Conservation (phyloP, 1,140 invertebrate genomes). For the Drosophila nigromelanica region DNA sequence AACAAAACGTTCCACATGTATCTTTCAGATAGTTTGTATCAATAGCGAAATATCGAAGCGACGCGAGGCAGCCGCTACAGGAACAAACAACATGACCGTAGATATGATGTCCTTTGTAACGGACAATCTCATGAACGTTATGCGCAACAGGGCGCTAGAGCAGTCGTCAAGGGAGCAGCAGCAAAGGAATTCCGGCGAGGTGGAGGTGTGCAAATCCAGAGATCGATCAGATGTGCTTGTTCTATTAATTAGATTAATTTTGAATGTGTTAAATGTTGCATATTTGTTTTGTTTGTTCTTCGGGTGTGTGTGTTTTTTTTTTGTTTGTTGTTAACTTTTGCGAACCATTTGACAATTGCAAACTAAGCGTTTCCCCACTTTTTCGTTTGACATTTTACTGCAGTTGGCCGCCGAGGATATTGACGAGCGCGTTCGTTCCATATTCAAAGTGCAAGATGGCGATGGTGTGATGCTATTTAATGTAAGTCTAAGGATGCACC, state of each 20-base stretch:
- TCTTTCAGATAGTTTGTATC: slow-evolving; percentile 81
- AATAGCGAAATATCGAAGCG: slow-evolving; percentile 69
- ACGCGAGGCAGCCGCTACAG: slow-evolving; percentile 45
- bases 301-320: slow-evolving; percentile 26
- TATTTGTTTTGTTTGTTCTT: neutral
- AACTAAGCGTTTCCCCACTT: slow-evolving; percentile 57
- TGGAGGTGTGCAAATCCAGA: slow-evolving; percentile 50
- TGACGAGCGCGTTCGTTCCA: slow-evolving; percentile 39
- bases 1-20: slow-evolving; percentile 69
- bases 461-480: slow-evolving; percentile 65
- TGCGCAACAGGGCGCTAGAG: slow-evolving; percentile 42
- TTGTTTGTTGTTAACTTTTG: slow-evolving; percentile 5
- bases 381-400: slow-evolving; percentile 50
- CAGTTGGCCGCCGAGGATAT: slow-evolving; percentile 55
- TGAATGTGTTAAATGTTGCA: slow-evolving; percentile 8
- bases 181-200: slow-evolving; percentile 12
- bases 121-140: slow-evolving; percentile 39
- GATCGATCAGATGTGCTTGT: slow-evolving; percentile 5
- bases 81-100: neutral
- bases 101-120: slow-evolving; percentile 48
- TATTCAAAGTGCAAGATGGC: slow-evolving; percentile 55
- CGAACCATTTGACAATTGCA: slow-evolving; percentile 16
- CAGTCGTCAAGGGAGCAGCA: slow-evolving; percentile 11
- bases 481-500: slow-evolving; percentile 54
- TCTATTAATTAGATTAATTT: neutral